These are phyloP conservation scores for Ceryle rudis DNA, from an alignment of 2,797 vertebrate genomes.

Conservation along the genomic window DNA sequence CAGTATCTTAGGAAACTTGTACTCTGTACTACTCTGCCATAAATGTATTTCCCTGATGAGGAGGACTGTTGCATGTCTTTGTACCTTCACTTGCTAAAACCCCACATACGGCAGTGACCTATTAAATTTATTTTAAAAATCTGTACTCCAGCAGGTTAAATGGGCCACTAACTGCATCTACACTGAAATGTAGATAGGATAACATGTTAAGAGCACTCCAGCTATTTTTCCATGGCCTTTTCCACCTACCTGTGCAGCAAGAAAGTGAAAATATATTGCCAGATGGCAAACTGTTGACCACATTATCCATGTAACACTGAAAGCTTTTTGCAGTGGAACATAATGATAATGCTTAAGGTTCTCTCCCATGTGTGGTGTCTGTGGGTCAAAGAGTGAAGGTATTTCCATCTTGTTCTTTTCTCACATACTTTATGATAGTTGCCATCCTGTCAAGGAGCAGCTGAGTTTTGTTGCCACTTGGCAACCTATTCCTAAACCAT, in stretches of 20 bases:
- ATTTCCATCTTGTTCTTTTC: neutral
- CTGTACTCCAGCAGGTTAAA: accelerated
- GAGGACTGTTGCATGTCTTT: neutral
- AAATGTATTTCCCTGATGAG: neutral
- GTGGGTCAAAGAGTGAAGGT: neutral
- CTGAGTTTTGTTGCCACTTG: neutral
- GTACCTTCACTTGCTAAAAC: neutral
- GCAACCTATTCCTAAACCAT: neutral
- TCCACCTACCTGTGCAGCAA: neutral
- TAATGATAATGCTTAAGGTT: neutral
- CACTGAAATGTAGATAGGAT: neutral
- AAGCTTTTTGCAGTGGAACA: too few relatives aligned
- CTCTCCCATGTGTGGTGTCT: neutral
- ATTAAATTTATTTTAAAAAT: neutral
- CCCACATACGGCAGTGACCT: neutral
- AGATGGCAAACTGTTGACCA: too few relatives aligned
- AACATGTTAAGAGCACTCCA: neutral
- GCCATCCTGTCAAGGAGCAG: neutral
- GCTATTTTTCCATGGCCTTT: neutral
- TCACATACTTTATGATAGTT: neutral
- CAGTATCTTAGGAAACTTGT: neutral
- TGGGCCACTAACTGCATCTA: neutral
- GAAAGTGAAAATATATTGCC: neutral
- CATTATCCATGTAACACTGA: too few relatives aligned
- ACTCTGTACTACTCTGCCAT: neutral